These are phyloP conservation scores for Plutomurus gul DNA, from an alignment of 1,140 invertebrate genomes.

Conservation along the genomic window DNA sequence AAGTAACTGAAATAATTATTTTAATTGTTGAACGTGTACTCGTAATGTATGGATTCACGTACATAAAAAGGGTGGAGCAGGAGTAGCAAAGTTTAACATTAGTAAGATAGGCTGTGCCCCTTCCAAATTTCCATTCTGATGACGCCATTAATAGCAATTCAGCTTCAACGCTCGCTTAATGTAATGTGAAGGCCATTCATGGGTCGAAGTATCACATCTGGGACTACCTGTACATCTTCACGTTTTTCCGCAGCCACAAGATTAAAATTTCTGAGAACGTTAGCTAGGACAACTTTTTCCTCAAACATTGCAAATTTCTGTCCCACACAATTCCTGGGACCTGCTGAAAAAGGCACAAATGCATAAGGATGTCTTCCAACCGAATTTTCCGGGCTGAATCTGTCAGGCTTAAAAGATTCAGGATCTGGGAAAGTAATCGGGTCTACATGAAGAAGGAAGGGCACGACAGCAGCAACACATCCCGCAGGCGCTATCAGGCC, in stretches of 20 bases:
- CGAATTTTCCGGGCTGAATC: slow-evolving; percentile 58
- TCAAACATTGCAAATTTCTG: slow-evolving; percentile 66
- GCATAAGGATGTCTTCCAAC: slow-evolving; percentile 27
- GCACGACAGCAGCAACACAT: slow-evolving; percentile 59
- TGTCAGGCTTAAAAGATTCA: slow-evolving; percentile 62
- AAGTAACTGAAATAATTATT: too few relatives aligned
- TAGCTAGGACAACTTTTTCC: slow-evolving; percentile 63
- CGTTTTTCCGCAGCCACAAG: slow-evolving; percentile 59
- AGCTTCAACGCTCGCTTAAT: neutral
- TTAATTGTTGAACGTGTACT: too few relatives aligned
- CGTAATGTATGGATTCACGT: neutral
- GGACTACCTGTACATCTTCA: slow-evolving; percentile 49
- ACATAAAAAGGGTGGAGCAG: too few relatives aligned
- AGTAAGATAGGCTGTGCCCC: too few relatives aligned
- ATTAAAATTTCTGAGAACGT: slow-evolving; percentile 64
- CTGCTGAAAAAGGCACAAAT: slow-evolving; percentile 60
- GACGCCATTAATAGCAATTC: neutral
- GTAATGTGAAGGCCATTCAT: slow-evolving; percentile 33
- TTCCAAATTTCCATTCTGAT: too few relatives aligned
- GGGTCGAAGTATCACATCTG: slow-evolving; percentile 54
- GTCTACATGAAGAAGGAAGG: slow-evolving; percentile 70
- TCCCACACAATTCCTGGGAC: slow-evolving; percentile 59
- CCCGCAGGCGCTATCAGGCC: slow-evolving; percentile 49
- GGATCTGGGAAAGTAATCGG: slow-evolving; percentile 69
- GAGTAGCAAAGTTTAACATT: too few relatives aligned